Evolutionary conservation across 2,888 invertebrate species (phyloP), one percentile per base, ranked within the genome.

Genomic region (Orthosia gracilis): DNA sequence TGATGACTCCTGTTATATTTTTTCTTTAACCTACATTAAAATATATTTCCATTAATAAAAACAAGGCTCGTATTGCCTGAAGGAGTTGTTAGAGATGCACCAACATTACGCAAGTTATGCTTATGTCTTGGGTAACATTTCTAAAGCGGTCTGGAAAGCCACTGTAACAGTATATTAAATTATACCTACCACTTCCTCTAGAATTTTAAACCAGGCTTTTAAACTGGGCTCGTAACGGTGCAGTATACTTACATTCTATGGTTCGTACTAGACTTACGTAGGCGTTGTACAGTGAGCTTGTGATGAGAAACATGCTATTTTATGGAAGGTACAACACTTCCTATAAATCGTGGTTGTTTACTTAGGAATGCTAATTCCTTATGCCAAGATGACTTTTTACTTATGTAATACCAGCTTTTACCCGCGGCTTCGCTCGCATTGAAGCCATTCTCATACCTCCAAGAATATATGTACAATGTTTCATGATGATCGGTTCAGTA

Each of bases 261-360:
- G 31, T 64, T 54, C 15, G 21, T 74, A 73, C n/a, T n/a, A n/a
- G 54, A 75, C 54, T n/a, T n/a, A 63, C 9, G 31, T 26, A 5
- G 3, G 15, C 3, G 11, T 17, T n/a, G 3, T 21, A 47, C 12
- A 23, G 21, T 11, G 26, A 26, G 13, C 18, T 61, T n/a, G n/a
- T n/a, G n/a, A n/a, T n/a, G n/a, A n/a, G n/a, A 59, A 18, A 52
- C 15, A 59, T 18, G 26, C 18, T 1, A 61, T 47, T 59, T 72
- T 45, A 26, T 47, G 18, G 26, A 23, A 52, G 2, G 4, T 45
- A 11, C 13, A 15, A 23, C 12, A 40, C 23, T 15, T 31, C n/a
- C 11, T 26, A 12, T 26, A 7, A n/a, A n/a, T 23, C 17, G 18
- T 59, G 4, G 7, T 4, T 9, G 15, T 3, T 45, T 1, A 3